Evolutionary conservation across 2,113 vertebrate species (phyloP).

Genomic region (Alligator mississippiensis): DNA sequence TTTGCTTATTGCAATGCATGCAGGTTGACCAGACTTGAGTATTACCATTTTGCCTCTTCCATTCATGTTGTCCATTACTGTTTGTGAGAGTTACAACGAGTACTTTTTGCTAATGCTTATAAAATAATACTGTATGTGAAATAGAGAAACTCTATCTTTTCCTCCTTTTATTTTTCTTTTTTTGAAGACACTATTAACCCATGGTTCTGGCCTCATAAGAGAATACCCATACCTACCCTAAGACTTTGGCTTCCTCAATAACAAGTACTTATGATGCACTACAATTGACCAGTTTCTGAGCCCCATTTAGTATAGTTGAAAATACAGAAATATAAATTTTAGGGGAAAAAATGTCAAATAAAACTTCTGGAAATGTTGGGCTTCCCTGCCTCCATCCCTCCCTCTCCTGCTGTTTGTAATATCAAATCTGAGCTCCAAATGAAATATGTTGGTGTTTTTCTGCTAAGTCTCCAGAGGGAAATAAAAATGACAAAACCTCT

Average conservation of each 20-base stretch:
- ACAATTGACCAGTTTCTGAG: not conserved
- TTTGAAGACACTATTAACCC: not conserved
- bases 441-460: not conserved
- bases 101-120: not conserved
- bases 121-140: not conserved
- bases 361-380: not conserved
- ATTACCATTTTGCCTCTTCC: not conserved
- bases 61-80: not conserved
- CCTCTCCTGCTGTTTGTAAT: not conserved
- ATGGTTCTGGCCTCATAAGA: not conserved
- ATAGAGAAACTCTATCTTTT: not conserved
- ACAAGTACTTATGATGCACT: not conserved
- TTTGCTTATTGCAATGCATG: not conserved
- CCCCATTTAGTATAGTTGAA: not conserved
- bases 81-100: fast-evolving
- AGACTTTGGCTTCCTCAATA: too few species aligned
- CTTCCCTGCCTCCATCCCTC: not conserved
- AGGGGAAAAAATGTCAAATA: not conserved
- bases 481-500: not conserved
- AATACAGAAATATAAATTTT: not conserved
- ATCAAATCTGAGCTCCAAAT: not conserved
- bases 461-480: not conserved
- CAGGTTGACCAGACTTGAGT: not conserved
- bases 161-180: not conserved
- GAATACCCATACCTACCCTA: not conserved